A percentile compares a stretch with the other conserved stretches of the same genome.
phyloP scores from a whole-genome alignment of 2,113 vertebrate genomes.

The Microcebus lehilahytsara region DNA sequence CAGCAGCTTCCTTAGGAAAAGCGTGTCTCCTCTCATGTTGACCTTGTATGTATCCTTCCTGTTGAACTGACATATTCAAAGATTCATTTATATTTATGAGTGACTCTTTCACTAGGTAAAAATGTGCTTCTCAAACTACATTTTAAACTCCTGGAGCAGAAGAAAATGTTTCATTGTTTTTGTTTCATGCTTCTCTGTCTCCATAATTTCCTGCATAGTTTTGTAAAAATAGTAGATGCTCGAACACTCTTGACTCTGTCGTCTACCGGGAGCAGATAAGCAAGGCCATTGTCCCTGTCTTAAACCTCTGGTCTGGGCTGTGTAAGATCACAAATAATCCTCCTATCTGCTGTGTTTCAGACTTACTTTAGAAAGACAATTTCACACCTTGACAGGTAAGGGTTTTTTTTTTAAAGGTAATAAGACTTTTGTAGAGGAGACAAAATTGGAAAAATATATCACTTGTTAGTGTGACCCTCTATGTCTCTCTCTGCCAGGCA shows the following conservation, averaged over 20 bases:
- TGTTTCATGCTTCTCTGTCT: not conserved
- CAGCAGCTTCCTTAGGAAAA: not conserved
- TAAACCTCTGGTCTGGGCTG: not conserved
- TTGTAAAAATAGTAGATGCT: not conserved
- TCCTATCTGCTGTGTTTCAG: not conserved
- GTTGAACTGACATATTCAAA: not conserved
- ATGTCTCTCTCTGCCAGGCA: not conserved
- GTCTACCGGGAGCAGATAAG: not conserved
- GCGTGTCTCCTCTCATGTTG: not conserved
- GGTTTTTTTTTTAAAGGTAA: not conserved
- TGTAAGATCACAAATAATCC: not conserved
- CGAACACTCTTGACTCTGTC: not conserved
- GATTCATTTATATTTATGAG: slow-evolving; percentile 7
- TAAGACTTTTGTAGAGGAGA: not conserved
- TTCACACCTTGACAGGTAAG: not conserved
- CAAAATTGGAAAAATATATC: not conserved
- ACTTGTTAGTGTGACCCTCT: not conserved
- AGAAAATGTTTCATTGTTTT: not conserved
- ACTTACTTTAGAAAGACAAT: slow-evolving; percentile 24
- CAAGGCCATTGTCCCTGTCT: not conserved
- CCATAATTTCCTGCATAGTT: not conserved
- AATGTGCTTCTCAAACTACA: not conserved
- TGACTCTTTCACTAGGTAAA: not conserved
- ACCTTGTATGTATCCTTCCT: not conserved
- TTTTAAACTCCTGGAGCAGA: not conserved